Percentiles rank a stretch among this genome's conserved stretches.
Conservation (phyloP, 2,888 invertebrate genomes). For the Tenthredo mesomela region DNA sequence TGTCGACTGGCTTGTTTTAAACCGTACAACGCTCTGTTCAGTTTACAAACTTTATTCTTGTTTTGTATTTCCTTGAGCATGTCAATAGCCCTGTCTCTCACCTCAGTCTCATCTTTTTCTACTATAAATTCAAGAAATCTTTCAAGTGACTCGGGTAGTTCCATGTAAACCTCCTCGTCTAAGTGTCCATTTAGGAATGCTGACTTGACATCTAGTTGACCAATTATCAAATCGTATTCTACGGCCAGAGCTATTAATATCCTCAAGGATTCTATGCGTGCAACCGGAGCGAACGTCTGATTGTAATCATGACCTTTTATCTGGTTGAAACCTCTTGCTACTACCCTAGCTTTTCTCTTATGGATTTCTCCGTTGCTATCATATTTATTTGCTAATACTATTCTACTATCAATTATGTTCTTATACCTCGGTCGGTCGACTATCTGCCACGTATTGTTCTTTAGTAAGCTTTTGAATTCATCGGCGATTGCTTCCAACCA, state of each 20-base stretch:
- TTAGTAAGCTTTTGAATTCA: not conserved
- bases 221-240: not conserved
- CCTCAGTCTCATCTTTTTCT: not conserved
- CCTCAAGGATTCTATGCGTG: not conserved
- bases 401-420: not conserved
- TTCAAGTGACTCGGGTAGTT: not conserved
- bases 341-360: not conserved
- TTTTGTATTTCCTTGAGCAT: not conserved
- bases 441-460: not conserved
- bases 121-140: not conserved
- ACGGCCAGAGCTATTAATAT: not conserved
- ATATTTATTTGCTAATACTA: not conserved
- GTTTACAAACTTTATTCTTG: not conserved
- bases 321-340: not conserved
- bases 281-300: not conserved
- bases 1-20: not conserved
- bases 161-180: not conserved
- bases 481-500: not conserved
- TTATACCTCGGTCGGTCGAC: not conserved
- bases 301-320: not conserved
- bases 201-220: not conserved
- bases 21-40: not conserved
- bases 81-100: not conserved
- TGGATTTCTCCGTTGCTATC: not conserved
- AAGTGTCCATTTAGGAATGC: not conserved